Percentiles rank a stretch among this genome's conserved stretches.
Evolutionary conservation across 2,888 invertebrate species (phyloP).

Genomic region (Hirtodrosophila alboralis): DNA sequence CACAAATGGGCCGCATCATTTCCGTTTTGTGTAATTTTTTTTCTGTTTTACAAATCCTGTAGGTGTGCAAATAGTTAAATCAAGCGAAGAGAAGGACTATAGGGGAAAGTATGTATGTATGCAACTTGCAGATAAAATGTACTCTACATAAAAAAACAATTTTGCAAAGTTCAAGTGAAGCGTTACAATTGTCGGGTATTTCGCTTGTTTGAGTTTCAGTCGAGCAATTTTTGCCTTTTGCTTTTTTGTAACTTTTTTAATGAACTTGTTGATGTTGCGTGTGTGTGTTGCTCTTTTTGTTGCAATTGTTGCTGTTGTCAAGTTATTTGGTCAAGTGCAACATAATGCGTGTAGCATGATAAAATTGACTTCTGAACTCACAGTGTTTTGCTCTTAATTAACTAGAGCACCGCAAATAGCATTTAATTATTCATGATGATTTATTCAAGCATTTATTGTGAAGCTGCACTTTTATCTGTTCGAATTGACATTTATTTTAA

Average conservation of each 20-base stretch:
- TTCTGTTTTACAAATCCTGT: constrained; percentile 12
- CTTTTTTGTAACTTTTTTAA: constrained; percentile 68
- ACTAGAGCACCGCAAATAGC: constrained; percentile 8
- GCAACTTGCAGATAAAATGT: constrained; percentile 23
- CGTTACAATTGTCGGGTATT: constrained; percentile 67
- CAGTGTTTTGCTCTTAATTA: constrained; percentile 59
- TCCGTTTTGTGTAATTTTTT: constrained; percentile 22
- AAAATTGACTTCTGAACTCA: constrained; percentile 63
- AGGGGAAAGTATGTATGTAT: constrained; percentile 1
- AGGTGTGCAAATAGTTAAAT: constrained; percentile 52
- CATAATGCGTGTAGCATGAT: constrained; percentile 33
- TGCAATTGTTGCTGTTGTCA: constrained; percentile 42
- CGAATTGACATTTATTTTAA: not conserved
- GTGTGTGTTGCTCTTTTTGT: constrained; percentile 30
- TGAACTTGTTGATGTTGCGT: constrained; percentile 75
- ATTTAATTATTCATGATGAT: constrained; percentile 42
- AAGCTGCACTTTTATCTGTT: not conserved
- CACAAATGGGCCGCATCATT: constrained; percentile 74
- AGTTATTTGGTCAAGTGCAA: constrained; percentile 56
- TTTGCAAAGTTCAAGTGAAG: constrained; percentile 71
- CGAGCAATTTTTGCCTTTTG: constrained; percentile 36
- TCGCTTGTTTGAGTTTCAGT: constrained; percentile 65
- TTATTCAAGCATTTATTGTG: constrained; percentile 1
- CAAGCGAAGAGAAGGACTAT: constrained; percentile 27
- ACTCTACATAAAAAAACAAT: constrained; percentile 19